Evolutionary conservation across 2,888 invertebrate species (phyloP).

Genomic region (Busseola fusca): DNA sequence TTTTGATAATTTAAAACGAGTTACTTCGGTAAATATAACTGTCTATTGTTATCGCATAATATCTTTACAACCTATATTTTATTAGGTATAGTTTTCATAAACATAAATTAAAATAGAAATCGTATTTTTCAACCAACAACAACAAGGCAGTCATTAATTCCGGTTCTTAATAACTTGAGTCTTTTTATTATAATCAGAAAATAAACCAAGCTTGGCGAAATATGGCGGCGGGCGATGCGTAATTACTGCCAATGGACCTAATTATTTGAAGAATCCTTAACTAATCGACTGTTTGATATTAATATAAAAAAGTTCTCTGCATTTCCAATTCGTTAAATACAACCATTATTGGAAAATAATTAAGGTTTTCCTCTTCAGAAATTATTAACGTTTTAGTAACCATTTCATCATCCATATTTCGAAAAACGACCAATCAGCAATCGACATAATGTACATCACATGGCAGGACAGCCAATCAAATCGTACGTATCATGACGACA

Average conservation of each 20-base stretch:
- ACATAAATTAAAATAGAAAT: not conserved
- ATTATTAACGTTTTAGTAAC: not conserved
- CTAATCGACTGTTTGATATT: constrained; percentile 50
- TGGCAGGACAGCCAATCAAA: not conserved
- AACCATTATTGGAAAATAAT: constrained; percentile 7
- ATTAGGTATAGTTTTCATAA: constrained; percentile 4
- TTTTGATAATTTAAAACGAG: not conserved
- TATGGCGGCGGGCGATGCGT: constrained; percentile 40
- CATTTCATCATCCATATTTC: not conserved
- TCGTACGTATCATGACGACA: not conserved
- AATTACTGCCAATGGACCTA: constrained; percentile 52
- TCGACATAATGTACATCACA: not conserved
- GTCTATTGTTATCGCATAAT: not conserved
- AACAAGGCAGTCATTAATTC: constrained; percentile 29
- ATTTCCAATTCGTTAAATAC: constrained; percentile 5
- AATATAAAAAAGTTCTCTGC: constrained; percentile 28
- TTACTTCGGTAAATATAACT: not conserved
- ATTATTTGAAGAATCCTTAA: constrained; percentile 48
- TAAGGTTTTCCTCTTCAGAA: not conserved
- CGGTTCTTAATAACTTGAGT: constrained; percentile 47
- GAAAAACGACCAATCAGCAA: not conserved
- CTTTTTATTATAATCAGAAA: constrained; percentile 46
- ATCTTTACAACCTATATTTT: not conserved
- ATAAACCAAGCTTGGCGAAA: constrained; percentile 46
- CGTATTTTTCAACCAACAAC: constrained; percentile 19